Conservation (phyloP, 2,797 vertebrate species). For the Falco novaeseelandiae region DNA sequence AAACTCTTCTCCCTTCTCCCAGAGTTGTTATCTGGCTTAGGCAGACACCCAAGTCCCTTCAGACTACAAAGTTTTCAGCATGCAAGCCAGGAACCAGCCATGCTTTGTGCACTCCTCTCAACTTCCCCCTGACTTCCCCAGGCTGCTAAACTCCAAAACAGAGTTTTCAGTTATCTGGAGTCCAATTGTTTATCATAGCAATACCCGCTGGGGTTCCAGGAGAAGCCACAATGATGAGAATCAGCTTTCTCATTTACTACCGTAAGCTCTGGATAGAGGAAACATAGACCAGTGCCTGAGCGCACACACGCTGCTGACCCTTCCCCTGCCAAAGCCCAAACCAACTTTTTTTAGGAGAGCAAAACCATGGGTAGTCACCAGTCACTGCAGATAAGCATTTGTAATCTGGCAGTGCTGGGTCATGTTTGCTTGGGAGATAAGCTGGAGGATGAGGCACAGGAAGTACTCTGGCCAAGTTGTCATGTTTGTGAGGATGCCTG, state of each 20-base stretch:
- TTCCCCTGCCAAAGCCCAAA: constrained; percentile 22
- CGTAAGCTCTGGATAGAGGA: not conserved
- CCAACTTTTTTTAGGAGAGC: constrained; percentile 9
- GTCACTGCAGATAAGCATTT: constrained; percentile 46
- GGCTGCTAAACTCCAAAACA: constrained; percentile 1
- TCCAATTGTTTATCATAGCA: not conserved
- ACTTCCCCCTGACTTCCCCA: not conserved
- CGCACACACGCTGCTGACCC: not conserved
- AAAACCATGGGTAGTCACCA: constrained; percentile 24
- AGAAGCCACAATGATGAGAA: not conserved
- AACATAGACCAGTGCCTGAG: not conserved
- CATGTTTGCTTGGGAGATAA: constrained; percentile 60
- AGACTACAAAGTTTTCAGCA: constrained; percentile 1
- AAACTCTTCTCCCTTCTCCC: not conserved
- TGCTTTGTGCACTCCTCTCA: not conserved
- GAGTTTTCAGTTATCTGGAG: not conserved
- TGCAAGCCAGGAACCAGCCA: not conserved
- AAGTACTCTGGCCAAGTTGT: constrained; percentile 21
- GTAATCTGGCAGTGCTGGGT: constrained; percentile 37
- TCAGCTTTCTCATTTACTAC: not conserved
- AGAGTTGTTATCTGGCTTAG: constrained; percentile 22
- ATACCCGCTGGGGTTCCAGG: not conserved
- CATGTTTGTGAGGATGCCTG: constrained; percentile 7
- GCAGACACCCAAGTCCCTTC: constrained; percentile 23
- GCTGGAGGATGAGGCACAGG: constrained; percentile 24